Percentiles rank a stretch among this genome's conserved stretches.
Conservation (phyloP, 2,797 vertebrate genomes). For the Limnodromus scolopaceus region DNA sequence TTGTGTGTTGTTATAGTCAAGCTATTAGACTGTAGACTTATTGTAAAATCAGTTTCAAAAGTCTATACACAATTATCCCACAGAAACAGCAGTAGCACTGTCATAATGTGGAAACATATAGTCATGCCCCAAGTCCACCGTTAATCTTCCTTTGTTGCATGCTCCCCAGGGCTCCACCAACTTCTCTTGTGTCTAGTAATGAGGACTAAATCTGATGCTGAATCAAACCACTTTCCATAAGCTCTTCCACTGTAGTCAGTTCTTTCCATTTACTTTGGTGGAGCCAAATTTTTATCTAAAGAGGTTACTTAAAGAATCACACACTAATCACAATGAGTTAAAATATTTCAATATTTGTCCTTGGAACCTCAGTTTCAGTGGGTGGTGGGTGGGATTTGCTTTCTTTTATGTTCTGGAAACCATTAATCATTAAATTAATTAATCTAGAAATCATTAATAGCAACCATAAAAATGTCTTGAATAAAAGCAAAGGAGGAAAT, state of each 20-base stretch:
- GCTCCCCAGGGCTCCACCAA: neutral
- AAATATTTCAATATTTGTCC: neutral
- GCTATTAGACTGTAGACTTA: neutral
- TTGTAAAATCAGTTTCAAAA: neutral
- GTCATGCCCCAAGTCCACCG: neutral
- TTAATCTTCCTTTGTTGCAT: neutral
- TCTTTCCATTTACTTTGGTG: neutral
- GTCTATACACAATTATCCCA: neutral
- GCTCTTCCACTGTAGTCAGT: neutral
- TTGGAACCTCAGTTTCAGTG: neutral
- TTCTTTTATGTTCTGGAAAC: neutral
- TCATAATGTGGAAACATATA: neutral
- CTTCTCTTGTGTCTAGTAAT: neutral
- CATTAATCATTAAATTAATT: neutral
- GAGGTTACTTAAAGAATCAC: neutral
- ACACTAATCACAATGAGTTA: neutral
- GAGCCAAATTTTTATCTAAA: neutral
- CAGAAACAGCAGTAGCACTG: neutral
- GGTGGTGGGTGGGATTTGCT: neutral
- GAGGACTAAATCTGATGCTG: neutral
- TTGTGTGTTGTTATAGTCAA: neutral
- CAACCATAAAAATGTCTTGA: neutral
- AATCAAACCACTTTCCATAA: neutral
- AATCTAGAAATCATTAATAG: neutral
- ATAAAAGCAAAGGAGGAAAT: no score